A percentile compares a stretch with the other conserved stretches of the same genome.
Conservation (phyloP, 2,797 vertebrate species). For the Micromesistius poutassou region DNA sequence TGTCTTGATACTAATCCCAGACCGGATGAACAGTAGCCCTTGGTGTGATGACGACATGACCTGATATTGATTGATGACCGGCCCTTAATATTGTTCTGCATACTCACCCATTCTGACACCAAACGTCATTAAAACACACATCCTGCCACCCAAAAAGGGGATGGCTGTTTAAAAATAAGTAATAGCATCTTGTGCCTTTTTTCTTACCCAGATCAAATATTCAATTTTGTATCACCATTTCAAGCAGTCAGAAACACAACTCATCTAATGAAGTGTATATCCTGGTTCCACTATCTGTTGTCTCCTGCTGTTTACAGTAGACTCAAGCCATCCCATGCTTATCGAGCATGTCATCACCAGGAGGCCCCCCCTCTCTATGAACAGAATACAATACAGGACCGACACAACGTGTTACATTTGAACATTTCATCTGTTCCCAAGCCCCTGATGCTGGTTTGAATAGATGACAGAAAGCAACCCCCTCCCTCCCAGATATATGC, state of each 20-base stretch:
- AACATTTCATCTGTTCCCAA: constrained; percentile 31
- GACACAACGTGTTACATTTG: background rate
- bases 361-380: constrained; percentile 20
- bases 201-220: too few relatives aligned
- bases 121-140: background rate
- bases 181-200: too few relatives aligned
- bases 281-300: too few relatives aligned
- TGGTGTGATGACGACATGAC: background rate
- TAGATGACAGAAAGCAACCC: too few relatives aligned
- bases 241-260: too few relatives aligned
- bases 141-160: too few relatives aligned
- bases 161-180: too few relatives aligned
- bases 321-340: constrained; percentile 12
- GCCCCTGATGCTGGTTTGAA: background rate
- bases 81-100: background rate
- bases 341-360: constrained; percentile 20
- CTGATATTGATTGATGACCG: background rate
- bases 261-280: too few relatives aligned
- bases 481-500: constrained; percentile 44
- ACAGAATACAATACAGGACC: constrained; percentile 29
- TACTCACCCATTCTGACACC: background rate
- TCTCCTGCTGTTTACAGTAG: too few relatives aligned
- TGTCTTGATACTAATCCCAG: background rate
- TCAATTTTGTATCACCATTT: too few relatives aligned
- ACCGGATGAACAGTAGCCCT: background rate